Base-by-base conservation (phyloP, 2,888 invertebrate genomes). In the Trisateles emortualis region DNA sequence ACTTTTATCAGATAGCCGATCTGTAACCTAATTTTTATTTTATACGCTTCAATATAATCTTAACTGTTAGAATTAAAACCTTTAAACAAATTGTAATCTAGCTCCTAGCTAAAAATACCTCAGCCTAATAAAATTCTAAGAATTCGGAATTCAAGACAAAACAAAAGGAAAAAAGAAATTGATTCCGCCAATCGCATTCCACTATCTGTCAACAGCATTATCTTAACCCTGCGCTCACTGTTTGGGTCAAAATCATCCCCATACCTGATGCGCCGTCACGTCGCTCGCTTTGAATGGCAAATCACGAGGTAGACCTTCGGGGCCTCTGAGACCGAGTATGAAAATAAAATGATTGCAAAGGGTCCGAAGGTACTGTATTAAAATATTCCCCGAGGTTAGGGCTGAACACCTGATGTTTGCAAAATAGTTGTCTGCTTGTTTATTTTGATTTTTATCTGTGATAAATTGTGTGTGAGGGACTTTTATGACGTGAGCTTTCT, bases 271-370 rank as follows among this genome's bases (percentile, higher is more conserved):
- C 83, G 79, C 62, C 76, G 84, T 83, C 88, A 88, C 89, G 88
- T 85, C 79, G 71, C 83, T 52, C 81, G 69, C 84, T 89, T 86
- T 92, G 92, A 92, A 92, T 92, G 88, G 84, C 88, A 91, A 92
- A 92, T 92, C 92, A 91, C 81, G 87, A 84, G 89, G 89, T 87
- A 83, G 85, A 88, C 91, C 92, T 87, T 89, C 74, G 72, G 92
- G 90, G 90, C 85, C 87, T 86, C 64, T 4, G 90, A 81, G 90
- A 86, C 85, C 81, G 73, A 66, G 87, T 87, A 92, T 91, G 90
- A 91, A 91, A 90, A 91, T 90, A 90, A 91, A 89, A 92, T 92
- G 90, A 91, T 92, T 90, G 91, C 87, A 79, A 73, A 87, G 87
- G 88, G 88, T 86, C 82, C 81, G 72, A 65, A 62, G 76, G 79